These are phyloP conservation scores for Anthophora plumipes DNA, from an alignment of 2,888 invertebrate species.

Conservation along the genomic window DNA sequence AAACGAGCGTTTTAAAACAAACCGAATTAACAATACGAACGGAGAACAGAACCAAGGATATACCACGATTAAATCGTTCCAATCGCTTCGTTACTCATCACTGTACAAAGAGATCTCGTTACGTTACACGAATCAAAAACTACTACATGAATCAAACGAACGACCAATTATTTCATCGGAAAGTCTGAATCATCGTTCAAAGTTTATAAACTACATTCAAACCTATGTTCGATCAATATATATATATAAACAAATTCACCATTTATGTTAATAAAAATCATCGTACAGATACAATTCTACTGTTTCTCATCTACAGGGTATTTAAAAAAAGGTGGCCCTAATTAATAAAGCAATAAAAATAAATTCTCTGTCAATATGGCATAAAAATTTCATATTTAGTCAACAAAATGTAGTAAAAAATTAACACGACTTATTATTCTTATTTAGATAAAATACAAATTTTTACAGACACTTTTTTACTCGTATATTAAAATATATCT, in stretches of 20 bases:
- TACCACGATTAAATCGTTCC: slow-evolving; percentile 23
- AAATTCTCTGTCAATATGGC: no score
- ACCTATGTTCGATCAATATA: neutral
- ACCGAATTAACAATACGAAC: neutral
- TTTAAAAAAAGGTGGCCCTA: no score
- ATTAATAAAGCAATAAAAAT: no score
- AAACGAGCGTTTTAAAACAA: neutral
- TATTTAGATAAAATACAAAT: no score
- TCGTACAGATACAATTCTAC: neutral
- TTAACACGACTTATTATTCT: no score
- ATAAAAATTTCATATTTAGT: no score
- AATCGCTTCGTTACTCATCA: slow-evolving; percentile 21
- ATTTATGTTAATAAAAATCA: neutral
- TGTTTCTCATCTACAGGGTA: no score
- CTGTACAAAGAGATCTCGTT: slow-evolving; percentile 8
- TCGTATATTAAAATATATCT: no score
- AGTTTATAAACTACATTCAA: neutral
- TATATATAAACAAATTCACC: neutral
- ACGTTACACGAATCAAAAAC: slow-evolving; percentile 17
- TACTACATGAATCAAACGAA: neutral
- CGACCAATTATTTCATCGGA: slow-evolving; percentile 11
- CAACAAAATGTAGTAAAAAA: no score
- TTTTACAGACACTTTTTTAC: no score
- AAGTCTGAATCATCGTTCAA: slow-evolving; percentile 13
- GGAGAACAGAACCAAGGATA: slow-evolving; percentile 14